These are phyloP conservation scores for Orthosia gracilis DNA, from an alignment of 2,888 invertebrate species.

Conservation along the genomic window DNA sequence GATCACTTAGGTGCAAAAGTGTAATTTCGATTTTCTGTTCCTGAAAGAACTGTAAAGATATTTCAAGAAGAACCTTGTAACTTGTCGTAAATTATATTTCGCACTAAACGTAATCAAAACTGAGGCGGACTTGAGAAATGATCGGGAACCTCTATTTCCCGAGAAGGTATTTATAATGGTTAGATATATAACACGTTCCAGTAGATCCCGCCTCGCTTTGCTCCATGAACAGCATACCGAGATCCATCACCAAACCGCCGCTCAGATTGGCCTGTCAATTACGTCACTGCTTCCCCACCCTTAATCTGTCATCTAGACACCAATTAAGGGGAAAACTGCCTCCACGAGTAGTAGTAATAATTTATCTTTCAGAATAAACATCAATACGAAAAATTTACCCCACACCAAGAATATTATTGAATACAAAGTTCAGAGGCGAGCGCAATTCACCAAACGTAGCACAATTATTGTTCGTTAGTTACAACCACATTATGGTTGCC, in stretches of 20 bases:
- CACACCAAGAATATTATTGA: slow-evolving; percentile 52
- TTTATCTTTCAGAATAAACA: slow-evolving; percentile 81
- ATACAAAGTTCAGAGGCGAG: slow-evolving; percentile 48
- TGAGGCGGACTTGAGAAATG: slow-evolving; percentile 44
- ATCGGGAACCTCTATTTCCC: slow-evolving; percentile 30
- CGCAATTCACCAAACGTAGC: slow-evolving; percentile 21
- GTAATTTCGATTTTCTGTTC: not conserved
- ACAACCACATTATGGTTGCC: slow-evolving; percentile 27
- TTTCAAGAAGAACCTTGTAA: slow-evolving; percentile 3
- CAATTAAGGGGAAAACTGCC: slow-evolving; percentile 87
- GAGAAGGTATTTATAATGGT: slow-evolving; percentile 41
- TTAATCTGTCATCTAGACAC: slow-evolving; percentile 90
- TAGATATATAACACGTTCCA: slow-evolving; percentile 27
- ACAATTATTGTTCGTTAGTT: slow-evolving; percentile 42
- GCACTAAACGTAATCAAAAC: slow-evolving; percentile 44
- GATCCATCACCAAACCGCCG: slow-evolving; percentile 82
- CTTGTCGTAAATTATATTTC: slow-evolving; percentile 31
- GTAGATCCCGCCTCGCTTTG: slow-evolving; percentile 31
- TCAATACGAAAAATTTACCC: slow-evolving; percentile 51
- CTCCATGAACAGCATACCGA: slow-evolving; percentile 61
- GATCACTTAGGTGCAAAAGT: not conserved
- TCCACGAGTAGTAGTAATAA: slow-evolving; percentile 79
- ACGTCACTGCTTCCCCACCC: slow-evolving; percentile 85
- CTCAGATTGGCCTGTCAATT: slow-evolving; percentile 89
- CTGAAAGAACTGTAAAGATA: slow-evolving; percentile 1